Conservation (phyloP, 2,113 vertebrate genomes). For the Pogona vitticeps region DNA sequence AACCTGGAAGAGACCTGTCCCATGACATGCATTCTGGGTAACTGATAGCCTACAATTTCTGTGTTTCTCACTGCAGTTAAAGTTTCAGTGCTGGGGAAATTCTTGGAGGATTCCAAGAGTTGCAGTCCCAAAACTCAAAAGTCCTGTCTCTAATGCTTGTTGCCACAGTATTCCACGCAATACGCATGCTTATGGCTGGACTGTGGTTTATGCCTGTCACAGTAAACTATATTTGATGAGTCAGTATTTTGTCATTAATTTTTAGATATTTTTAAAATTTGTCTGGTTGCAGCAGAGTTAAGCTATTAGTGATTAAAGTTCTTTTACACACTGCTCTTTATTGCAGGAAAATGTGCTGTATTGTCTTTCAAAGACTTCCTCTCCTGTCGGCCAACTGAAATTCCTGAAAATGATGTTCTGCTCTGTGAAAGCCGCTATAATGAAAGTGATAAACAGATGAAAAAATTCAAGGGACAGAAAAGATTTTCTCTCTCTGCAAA, state of each 20-base stretch:
- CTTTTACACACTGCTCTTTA: constrained; percentile 54
- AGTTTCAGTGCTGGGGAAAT: not conserved
- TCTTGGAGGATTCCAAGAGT: no score
- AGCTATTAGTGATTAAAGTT: not conserved
- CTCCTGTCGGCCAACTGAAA: constrained; percentile 95
- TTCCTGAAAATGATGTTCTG: constrained; percentile 91
- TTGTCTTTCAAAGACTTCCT: constrained; percentile 97
- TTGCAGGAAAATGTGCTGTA: constrained; percentile 92
- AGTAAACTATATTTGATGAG: not conserved
- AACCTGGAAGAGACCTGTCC: constrained; percentile 97
- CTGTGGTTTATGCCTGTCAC: not conserved
- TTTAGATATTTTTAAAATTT: constrained; percentile 17
- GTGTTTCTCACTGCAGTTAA: not conserved
- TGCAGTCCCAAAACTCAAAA: no score
- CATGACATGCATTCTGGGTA: constrained; percentile 96
- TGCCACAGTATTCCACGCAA: not conserved
- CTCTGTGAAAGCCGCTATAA: constrained; percentile 99
- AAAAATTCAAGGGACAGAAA: constrained; percentile 97
- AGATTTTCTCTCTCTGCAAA: constrained; percentile 97
- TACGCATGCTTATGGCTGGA: not conserved
- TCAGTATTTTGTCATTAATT: not conserved
- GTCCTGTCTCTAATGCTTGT: no score
- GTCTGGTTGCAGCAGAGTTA: not conserved
- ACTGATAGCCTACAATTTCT: constrained; percentile 19
- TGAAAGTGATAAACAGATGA: constrained; percentile 98